Evolutionary conservation across 2,888 invertebrate genomes (phyloP).

Genomic region (Andrena minutula): DNA sequence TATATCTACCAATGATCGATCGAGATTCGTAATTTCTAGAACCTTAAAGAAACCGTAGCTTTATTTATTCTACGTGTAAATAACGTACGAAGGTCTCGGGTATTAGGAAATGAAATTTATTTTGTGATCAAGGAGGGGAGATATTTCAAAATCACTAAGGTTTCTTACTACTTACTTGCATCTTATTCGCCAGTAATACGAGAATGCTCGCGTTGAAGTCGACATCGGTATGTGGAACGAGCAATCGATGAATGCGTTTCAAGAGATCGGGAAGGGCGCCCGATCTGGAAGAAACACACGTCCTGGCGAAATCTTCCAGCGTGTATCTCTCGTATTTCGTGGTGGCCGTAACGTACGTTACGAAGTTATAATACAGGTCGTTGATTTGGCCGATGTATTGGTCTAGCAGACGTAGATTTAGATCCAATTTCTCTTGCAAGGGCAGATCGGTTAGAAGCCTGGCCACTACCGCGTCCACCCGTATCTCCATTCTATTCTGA

Average conservation of each 20-base stretch:
- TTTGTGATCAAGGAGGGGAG: no score
- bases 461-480: slow-evolving; percentile 57
- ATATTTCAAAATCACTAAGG: no score
- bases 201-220: slow-evolving; percentile 86
- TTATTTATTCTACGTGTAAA: neutral
- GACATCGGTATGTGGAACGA: slow-evolving; percentile 86
- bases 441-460: slow-evolving; percentile 82
- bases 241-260: slow-evolving; percentile 88
- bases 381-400: slow-evolving; percentile 81
- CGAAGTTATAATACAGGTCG: slow-evolving; percentile 71
- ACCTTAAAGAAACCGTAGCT: neutral
- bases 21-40: neutral
- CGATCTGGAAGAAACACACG: slow-evolving; percentile 89
- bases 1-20: neutral
- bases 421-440: slow-evolving; percentile 86
- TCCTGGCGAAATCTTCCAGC: slow-evolving; percentile 89
- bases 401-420: slow-evolving; percentile 88
- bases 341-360: slow-evolving; percentile 79
- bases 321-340: slow-evolving; percentile 88
- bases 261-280: slow-evolving; percentile 89
- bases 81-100: neutral
- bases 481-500: slow-evolving; percentile 70
- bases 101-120: no score
- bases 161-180: slow-evolving; percentile 57
- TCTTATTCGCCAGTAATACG: slow-evolving; percentile 70